A percentile compares a stretch with the other conserved stretches of the same genome.
These are phyloP conservation scores for Aspidoscelis tigris DNA, from an alignment of 2,113 vertebrate genomes.

Conservation along the genomic window DNA sequence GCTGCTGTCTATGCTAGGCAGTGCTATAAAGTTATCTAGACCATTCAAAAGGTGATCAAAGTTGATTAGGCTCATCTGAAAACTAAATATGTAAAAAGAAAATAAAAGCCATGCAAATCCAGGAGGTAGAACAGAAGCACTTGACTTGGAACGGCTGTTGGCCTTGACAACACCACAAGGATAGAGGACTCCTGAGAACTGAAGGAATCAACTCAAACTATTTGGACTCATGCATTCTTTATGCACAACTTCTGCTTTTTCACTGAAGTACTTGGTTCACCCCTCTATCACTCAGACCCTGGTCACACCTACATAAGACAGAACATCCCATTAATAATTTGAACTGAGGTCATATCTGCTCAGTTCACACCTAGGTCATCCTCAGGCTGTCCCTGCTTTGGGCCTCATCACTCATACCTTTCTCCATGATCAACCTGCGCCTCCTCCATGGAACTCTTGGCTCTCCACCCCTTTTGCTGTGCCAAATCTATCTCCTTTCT, in stretches of 20 bases:
- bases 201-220: not conserved
- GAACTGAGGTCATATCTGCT: no score
- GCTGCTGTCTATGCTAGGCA: not conserved
- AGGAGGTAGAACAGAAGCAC: not conserved
- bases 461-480: no score
- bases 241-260: not conserved
- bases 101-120: not conserved
- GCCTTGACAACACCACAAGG: not conserved
- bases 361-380: no score
- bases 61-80: not conserved
- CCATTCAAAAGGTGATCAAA: no score
- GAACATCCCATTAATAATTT: no score
- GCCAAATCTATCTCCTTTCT: no score
- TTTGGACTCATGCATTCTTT: not conserved
- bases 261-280: not conserved
- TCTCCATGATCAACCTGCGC: no score
- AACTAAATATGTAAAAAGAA: not conserved
- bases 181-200: not conserved
- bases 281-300: no score
- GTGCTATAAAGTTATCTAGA: not conserved
- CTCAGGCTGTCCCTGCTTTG: no score
- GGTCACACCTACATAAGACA: no score
- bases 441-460: no score
- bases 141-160: not conserved
- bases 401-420: no score